Evolutionary conservation across 2,797 vertebrate species (phyloP), one percentile per base, ranked within the genome.

Genomic region (Sebastes elongatus): DNA sequence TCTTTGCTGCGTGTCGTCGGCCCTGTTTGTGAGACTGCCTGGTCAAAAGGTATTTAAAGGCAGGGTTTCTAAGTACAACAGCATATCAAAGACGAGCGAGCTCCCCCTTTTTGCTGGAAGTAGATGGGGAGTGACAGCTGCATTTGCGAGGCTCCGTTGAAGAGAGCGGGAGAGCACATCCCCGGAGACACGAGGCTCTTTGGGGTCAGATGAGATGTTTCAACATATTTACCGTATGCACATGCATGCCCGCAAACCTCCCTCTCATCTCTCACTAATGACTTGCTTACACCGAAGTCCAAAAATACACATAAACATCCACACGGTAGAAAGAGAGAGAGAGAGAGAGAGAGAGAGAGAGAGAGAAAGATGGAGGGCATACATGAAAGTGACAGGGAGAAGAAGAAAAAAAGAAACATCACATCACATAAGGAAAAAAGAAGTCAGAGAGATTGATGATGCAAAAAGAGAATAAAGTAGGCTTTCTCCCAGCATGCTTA

Each of bases 401-500:
- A 35, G 38, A 4, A 59, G 28, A 61, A 42, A 20, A 76, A 69
- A 53, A 52, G 32, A 42, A 25, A 20, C 7, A 22, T 74, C 59
- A 60, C 62, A 18, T 49, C 46, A 57, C 59, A 61, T 70, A 14
- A 38, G 42, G 70, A 74, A 78, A 73, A 63, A 63, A 73, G 69
- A 84, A 80, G 74, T 57, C 20, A 10, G 69, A 62, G 63, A 88
- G 82, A 88, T 78, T 86, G 81, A 92, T 87, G 89, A 88, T 83
- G 82, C 81, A 88, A 87, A 91, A 92, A 90, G 79, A 88, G 87
- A 88, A 88, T 88, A 88, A 86, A 89, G 53, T 70, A 88, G 85
- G 74, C 74, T 90, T 80, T 74, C 52, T 88, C 80, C 69, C 85
- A 83, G 83, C 74, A 62, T 82, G 86, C 81, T 87, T 74, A 83